These are phyloP conservation scores for Lampris incognitus DNA, from an alignment of 2,113 vertebrate genomes.

Conservation along the genomic window DNA sequence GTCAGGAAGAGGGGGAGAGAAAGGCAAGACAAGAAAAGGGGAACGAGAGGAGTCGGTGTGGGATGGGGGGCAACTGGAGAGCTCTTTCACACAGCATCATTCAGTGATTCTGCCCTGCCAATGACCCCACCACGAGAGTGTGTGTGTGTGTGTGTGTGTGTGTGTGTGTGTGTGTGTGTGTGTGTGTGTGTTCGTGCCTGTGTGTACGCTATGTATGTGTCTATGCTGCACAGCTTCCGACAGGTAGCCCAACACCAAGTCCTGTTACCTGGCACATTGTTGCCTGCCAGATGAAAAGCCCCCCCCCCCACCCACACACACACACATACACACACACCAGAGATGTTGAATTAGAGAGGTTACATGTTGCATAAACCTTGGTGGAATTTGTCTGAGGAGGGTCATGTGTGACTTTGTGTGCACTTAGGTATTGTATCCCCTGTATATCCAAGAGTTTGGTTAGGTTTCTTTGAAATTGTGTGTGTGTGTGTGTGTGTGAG, in stretches of 20 bases:
- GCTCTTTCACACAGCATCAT: conserved; percentile 56
- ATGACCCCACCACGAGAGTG: conserved; percentile 60
- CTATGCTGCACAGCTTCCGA: conserved; percentile 27
- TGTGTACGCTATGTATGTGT: not conserved
- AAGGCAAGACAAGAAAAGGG: not conserved
- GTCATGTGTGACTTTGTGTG: conserved; percentile 25
- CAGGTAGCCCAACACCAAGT: conserved; percentile 61
- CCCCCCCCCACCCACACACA: not conserved
- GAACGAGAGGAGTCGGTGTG: not conserved
- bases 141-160: not conserved
- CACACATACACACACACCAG: not conserved
- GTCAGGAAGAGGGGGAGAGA: not conserved
- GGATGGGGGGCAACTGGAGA: conserved; percentile 40
- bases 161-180: conserved; percentile 4
- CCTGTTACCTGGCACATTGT: conserved; percentile 51
- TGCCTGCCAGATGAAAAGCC: conserved; percentile 26
- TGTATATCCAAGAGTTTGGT: conserved; percentile 22
- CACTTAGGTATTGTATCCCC: conserved; percentile 6
- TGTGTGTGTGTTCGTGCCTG: not conserved
- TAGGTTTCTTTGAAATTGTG: not conserved
- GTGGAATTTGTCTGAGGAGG: conserved; percentile 40
- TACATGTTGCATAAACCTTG: not conserved
- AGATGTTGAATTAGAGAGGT: too few relatives aligned
- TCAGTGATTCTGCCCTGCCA: conserved; percentile 52
- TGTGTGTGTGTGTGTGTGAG: not conserved